A percentile compares a stretch with the other conserved stretches of the same genome.
Evolutionary conservation across 2,113 vertebrate genomes (phyloP).

Genomic region (Anoura caudifer): DNA sequence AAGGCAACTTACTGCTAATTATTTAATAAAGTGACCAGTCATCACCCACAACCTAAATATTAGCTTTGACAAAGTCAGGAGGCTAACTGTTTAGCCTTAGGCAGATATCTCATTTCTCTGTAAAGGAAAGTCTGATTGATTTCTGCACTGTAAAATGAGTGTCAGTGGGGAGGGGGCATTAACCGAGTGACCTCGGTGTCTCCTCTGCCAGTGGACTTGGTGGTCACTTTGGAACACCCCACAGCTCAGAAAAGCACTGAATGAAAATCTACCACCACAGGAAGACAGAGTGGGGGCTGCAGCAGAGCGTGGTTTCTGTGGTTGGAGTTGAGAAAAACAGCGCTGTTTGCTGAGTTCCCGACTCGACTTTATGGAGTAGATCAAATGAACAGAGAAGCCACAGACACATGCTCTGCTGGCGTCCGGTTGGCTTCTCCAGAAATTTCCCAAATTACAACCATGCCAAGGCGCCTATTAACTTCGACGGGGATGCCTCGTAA

Average conservation of each 20-base stretch:
- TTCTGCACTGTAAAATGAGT: not conserved
- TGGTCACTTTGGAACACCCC: slow-evolving; percentile 8
- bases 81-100: not conserved
- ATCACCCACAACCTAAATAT: not conserved
- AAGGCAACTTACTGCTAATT: not conserved
- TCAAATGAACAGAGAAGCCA: slow-evolving; percentile 6
- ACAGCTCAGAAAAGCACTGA: not conserved
- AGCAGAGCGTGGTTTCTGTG: slow-evolving; percentile 46
- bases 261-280: not conserved
- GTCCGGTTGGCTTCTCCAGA: not conserved
- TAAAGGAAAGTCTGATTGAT: not conserved
- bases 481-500: not conserved
- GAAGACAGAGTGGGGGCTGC: not conserved
- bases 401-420: not conserved
- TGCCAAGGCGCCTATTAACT: not conserved
- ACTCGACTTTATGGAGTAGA: not conserved
- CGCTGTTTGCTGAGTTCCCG: not conserved
- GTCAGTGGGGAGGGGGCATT: not conserved
- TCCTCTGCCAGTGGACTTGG: not conserved
- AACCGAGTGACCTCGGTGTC: not conserved
- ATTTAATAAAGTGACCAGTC: not conserved
- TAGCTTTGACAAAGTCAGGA: not conserved
- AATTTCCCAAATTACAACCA: slow-evolving; percentile 12
- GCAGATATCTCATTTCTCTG: not conserved
- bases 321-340: not conserved